phyloP scores from a whole-genome alignment of 1,140 invertebrate species.

The Brachionus rotundiformis region DNA sequence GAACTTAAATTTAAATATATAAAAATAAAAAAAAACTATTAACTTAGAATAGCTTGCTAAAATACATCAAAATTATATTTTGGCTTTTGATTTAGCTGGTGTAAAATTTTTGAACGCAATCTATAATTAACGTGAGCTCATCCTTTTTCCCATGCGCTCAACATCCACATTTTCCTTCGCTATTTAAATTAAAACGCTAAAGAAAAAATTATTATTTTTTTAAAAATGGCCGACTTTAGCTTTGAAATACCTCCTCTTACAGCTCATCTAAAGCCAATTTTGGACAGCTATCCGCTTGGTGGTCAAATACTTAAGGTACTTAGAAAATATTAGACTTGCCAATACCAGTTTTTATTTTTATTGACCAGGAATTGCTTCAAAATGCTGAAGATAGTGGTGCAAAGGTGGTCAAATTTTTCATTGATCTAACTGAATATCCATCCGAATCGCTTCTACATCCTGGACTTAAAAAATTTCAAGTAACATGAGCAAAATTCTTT shows the following conservation, averaged over 20 bases:
- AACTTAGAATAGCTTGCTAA: no score
- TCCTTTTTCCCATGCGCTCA: background rate
- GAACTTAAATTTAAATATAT: no score
- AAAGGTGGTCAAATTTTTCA: constrained; percentile 58
- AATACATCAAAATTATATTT: no score
- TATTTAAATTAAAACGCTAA: background rate
- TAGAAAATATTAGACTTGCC: background rate
- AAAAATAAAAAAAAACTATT: no score
- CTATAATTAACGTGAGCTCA: background rate
- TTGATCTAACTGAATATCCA: constrained; percentile 56
- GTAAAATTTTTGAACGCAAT: background rate
- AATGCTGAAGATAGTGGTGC: constrained; percentile 65
- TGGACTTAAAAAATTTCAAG: constrained; percentile 26
- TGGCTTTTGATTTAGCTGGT: no score
- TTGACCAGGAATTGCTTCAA: constrained; percentile 57
- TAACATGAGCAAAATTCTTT: background rate
- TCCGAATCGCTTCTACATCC: constrained; percentile 53
- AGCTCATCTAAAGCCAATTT: constrained; percentile 10
- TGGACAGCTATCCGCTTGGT: constrained; percentile 19
- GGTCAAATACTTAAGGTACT: constrained; percentile 25
- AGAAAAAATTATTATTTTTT: background rate
- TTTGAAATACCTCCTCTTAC: constrained; percentile 21
- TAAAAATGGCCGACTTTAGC: constrained; percentile 16
- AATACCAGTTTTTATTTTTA: background rate
- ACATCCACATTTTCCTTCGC: background rate